These are phyloP conservation scores for Zosterops hypoxanthus DNA, from an alignment of 2,113 vertebrate species.

Conservation along the genomic window DNA sequence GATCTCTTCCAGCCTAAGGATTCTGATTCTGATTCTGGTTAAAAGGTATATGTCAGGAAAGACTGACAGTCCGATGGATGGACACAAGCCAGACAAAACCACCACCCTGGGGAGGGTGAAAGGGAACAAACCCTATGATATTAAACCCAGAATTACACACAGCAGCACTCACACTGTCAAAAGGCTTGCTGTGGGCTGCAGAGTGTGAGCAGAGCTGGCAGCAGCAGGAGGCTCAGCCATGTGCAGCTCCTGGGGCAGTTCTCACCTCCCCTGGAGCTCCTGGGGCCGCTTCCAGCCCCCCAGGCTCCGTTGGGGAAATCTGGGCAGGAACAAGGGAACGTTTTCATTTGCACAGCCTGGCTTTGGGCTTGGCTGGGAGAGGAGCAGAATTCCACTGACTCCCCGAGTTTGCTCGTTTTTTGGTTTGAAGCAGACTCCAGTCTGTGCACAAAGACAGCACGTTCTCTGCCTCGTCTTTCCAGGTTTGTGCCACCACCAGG, in stretches of 20 bases:
- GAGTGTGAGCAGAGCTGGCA: neutral
- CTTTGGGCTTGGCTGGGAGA: neutral
- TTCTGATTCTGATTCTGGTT: too few species aligned
- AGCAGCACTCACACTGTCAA: neutral
- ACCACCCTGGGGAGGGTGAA: too few species aligned
- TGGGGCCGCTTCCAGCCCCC: rapidly evolving
- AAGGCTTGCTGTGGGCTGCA: neutral
- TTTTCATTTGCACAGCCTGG: neutral
- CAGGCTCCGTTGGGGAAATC: neutral
- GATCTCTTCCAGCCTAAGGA: too few species aligned
- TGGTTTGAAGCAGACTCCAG: neutral
- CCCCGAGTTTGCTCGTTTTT: neutral
- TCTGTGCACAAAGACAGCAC: neutral
- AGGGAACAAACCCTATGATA: too few species aligned
- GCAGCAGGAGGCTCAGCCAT: neutral
- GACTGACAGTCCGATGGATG: too few species aligned
- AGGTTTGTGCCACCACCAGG: neutral
- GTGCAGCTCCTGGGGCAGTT: neutral
- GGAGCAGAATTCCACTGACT: neutral
- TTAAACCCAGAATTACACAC: too few species aligned
- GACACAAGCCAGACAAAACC: too few species aligned
- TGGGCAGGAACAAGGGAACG: neutral
- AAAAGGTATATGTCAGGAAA: too few species aligned
- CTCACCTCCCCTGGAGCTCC: neutral
- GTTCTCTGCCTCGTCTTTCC: neutral